phyloP scores from a whole-genome alignment of 2,113 vertebrate genomes.

The Equus przewalskii region DNA sequence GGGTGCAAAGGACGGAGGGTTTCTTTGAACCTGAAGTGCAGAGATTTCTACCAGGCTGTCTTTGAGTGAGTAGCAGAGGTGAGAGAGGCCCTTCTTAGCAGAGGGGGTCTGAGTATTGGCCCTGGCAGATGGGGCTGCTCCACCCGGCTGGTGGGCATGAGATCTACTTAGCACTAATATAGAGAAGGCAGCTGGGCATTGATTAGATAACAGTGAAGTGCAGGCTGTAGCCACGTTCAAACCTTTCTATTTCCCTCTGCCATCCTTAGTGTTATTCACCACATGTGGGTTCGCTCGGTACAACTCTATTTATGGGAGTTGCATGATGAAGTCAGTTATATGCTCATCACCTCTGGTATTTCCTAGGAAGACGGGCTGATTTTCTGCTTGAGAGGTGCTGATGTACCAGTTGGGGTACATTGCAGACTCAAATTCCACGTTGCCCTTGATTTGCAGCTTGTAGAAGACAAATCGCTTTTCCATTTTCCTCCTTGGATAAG shows the following conservation, averaged over 20 bases:
- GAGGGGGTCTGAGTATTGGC: background rate
- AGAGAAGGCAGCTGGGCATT: background rate
- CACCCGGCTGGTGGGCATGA: background rate
- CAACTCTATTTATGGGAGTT: background rate
- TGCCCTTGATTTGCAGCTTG: slow-evolving; percentile 65
- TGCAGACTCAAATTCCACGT: slow-evolving; percentile 77
- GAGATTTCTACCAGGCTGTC: background rate
- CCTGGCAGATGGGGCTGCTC: background rate
- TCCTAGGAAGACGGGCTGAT: slow-evolving; percentile 72
- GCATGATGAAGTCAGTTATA: slow-evolving; percentile 76
- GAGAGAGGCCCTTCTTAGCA: background rate
- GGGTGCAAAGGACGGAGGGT: background rate
- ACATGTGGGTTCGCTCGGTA: too few relatives aligned
- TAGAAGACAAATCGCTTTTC: slow-evolving; percentile 81
- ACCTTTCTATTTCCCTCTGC: background rate
- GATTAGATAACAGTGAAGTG: background rate
- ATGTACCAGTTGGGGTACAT: slow-evolving; percentile 82
- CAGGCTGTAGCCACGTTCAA: background rate
- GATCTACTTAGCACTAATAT: background rate
- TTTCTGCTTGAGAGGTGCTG: slow-evolving; percentile 73
- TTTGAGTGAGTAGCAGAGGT: background rate
- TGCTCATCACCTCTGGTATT: background rate
- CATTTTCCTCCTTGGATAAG: slow-evolving; percentile 73
- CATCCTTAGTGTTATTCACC: background rate
- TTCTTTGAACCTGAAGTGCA: background rate